Base-by-base conservation (phyloP, 2,888 invertebrate species). In the Caenorhabditis afra region DNA sequence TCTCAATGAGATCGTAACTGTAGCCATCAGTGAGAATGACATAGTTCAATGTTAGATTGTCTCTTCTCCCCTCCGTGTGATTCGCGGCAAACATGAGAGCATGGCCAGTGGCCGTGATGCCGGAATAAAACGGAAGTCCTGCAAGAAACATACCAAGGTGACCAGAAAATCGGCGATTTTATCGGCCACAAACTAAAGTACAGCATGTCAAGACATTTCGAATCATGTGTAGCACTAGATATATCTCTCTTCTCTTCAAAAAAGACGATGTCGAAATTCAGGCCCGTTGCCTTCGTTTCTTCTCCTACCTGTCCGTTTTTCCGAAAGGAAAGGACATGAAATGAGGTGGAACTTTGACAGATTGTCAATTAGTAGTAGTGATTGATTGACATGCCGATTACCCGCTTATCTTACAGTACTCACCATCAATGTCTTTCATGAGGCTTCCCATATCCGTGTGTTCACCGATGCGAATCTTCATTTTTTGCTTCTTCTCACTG, bases 91-190 rank as follows among this genome's bases (percentile, higher is more conserved):
- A 82, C 39, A 74, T 70, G 59, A 87, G 66, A 12, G 85, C 86
- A 35, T 83, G 70, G 35, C 87, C 87, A 37, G 86, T 86, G n/a
- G 86, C 85, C n/a, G 87, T 87, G 41, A 86, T 84, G 41, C 87
- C 87, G 61, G 81, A 78, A 62, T 82, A 82, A 65, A 84, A 84
- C 5, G 83, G 83, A 8, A 84, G 55, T n/a, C 66, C 83, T 81
- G 68, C 47, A 79, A 29, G 29, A 29, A 29, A 29, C 29, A 29
- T 29, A 7, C 29, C 29, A 7, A 29, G 29, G n/a, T 35, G 10
- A 55, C 55, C 18, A 55, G 10, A 62, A 64, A 59, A 65, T 50
- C 74, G 44, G 23, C 45, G 64, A 61, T 66, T 64, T 52, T 58
- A 35, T 47, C 53, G 23, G 45, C 20, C 45, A 18, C 35, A 74